Percentiles rank a stretch among this genome's conserved stretches.
phyloP scores from a whole-genome alignment of 2,113 vertebrate species.

The Porphyrio hochstetteri region DNA sequence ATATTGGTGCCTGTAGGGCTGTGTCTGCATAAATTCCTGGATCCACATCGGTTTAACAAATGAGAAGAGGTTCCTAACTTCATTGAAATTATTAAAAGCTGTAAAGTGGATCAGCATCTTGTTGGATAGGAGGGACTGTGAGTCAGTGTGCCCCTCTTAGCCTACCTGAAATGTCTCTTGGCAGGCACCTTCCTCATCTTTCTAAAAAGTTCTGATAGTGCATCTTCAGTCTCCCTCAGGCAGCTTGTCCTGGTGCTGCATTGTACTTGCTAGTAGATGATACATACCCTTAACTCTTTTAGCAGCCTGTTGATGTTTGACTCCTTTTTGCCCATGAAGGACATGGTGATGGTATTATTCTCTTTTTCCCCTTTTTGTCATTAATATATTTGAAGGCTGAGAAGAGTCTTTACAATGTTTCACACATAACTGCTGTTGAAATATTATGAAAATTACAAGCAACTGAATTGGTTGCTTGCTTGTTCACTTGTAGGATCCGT shows the following conservation, averaged over 20 bases:
- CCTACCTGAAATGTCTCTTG: not conserved
- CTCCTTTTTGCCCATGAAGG: not conserved
- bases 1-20: not conserved
- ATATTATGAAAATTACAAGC: not conserved
- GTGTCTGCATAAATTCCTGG: not conserved
- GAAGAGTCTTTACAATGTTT: not conserved
- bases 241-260: not conserved
- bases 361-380: not conserved
- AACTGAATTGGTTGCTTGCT: not conserved
- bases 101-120: not conserved
- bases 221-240: accelerated
- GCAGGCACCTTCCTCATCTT: not conserved
- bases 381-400: not conserved
- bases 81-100: not conserved
- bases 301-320: not conserved
- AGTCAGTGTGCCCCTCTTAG: not conserved
- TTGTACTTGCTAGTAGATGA: not conserved
- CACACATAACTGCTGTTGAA: not conserved
- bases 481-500: not conserved
- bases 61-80: not conserved
- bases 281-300: not conserved
- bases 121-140: not conserved
- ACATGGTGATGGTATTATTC: not conserved
- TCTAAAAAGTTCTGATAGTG: not conserved
- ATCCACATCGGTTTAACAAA: not conserved